phyloP scores from a whole-genome alignment of 1,140 invertebrate genomes.

The Caenorhabditis elegans region DNA sequence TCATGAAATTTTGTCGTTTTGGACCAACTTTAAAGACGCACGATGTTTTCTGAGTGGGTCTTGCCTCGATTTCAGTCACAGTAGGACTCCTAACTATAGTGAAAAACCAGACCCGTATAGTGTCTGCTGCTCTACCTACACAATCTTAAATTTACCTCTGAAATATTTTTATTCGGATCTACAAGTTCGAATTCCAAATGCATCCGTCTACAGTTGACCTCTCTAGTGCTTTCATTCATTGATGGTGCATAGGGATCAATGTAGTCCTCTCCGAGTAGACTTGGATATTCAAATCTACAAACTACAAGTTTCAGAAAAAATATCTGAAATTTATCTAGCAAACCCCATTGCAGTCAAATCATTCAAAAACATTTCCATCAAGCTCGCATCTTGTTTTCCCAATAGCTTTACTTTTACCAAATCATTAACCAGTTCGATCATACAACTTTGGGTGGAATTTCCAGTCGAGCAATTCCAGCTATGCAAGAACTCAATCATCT shows the following conservation, averaged over 20 bases:
- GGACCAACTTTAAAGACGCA: too few relatives aligned
- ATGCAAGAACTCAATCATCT: too few relatives aligned
- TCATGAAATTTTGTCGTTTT: too few relatives aligned
- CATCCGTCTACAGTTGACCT: not conserved
- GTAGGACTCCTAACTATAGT: too few relatives aligned
- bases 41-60: too few relatives aligned
- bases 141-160: not conserved
- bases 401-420: not conserved
- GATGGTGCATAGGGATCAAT: not conserved
- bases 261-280: not conserved
- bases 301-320: slow-evolving; percentile 58
- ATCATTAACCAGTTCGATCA: not conserved
- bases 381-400: not conserved
- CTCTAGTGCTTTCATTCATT: not conserved
- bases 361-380: not conserved
- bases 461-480: too few relatives aligned
- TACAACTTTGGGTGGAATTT: slow-evolving; percentile 40
- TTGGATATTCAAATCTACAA: not conserved
- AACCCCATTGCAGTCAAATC: not conserved
- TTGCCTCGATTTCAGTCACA: too few relatives aligned
- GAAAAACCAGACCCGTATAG: too few relatives aligned
- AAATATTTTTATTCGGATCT: not conserved
- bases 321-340: not conserved
- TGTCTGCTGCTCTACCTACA: not conserved
- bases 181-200: not conserved